Conservation (phyloP, 2,797 vertebrate species). For the Phrynocephalus vlangalii region DNA sequence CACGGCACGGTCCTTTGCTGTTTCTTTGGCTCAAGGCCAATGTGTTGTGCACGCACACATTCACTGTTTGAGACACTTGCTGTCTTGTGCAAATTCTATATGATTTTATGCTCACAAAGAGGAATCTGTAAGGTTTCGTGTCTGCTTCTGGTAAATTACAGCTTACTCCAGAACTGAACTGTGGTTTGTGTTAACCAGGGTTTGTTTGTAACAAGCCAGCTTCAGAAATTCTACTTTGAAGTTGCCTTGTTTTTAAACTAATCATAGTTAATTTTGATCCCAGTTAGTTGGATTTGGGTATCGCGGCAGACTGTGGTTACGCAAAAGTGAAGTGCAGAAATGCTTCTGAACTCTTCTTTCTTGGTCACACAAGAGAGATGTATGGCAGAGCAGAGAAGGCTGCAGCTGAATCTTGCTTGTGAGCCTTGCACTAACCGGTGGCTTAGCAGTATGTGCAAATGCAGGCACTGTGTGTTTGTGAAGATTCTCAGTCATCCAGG, state of each 20-base stretch:
- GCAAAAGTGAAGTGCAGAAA: neutral
- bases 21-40: neutral
- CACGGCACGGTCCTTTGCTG: neutral
- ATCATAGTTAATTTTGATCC: neutral
- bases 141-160: neutral
- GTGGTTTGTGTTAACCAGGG: neutral
- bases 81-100: no score
- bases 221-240: neutral
- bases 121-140: neutral
- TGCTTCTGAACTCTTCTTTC: neutral
- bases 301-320: neutral
- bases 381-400: neutral
- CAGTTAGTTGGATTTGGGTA: neutral
- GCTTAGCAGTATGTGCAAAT: neutral
- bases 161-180: neutral
- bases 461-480: neutral
- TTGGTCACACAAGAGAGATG: neutral
- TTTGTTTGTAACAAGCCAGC: neutral
- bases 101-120: neutral
- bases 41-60: neutral
- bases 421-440: neutral
- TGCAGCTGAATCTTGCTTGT: neutral
- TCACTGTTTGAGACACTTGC: neutral
- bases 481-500: no score
- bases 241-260: constrained; percentile 5